A percentile compares a stretch with the other conserved stretches of the same genome.
Conservation (phyloP, 2,888 invertebrate species). For the Acronicta leporina region DNA sequence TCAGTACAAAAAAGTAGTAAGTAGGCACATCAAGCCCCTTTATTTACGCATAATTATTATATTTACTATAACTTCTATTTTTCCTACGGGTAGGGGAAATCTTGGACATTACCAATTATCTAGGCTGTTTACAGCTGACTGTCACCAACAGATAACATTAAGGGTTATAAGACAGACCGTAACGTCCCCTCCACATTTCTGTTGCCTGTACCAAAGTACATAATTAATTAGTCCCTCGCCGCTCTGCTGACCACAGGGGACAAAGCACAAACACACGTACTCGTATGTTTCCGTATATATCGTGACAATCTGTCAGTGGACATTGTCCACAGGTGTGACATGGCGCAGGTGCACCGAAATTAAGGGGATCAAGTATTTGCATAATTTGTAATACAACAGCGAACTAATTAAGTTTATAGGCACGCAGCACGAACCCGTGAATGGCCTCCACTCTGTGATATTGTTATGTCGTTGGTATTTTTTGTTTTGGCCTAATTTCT, state of each 20-base stretch:
- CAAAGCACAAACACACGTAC: slow-evolving; percentile 2
- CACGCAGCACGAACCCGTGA: slow-evolving; percentile 32
- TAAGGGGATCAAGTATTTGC: slow-evolving; percentile 48
- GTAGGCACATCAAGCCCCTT: no score
- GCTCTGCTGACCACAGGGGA: slow-evolving; percentile 18
- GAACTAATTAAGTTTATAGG: slow-evolving; percentile 49
- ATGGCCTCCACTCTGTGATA: slow-evolving; percentile 29
- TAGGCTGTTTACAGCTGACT: no score
- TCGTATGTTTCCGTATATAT: slow-evolving; percentile 9
- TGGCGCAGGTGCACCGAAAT: slow-evolving; percentile 45
- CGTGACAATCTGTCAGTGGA: slow-evolving; percentile 35
- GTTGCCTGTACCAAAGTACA: neutral
- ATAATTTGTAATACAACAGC: slow-evolving; percentile 50
- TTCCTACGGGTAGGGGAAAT: no score
- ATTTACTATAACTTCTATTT: no score
- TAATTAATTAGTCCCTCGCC: slow-evolving; percentile 25
- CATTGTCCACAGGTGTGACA: slow-evolving; percentile 51
- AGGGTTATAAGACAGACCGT: no score
- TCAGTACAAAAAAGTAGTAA: no score
- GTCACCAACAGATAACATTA: no score
- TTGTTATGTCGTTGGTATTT: neutral
- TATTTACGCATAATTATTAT: no score
- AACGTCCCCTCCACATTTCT: no score
- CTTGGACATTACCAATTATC: no score
- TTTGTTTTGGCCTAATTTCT: neutral